These are phyloP conservation scores for Gadopsis marmoratus DNA, from an alignment of 2,797 vertebrate species.

Conservation along the genomic window DNA sequence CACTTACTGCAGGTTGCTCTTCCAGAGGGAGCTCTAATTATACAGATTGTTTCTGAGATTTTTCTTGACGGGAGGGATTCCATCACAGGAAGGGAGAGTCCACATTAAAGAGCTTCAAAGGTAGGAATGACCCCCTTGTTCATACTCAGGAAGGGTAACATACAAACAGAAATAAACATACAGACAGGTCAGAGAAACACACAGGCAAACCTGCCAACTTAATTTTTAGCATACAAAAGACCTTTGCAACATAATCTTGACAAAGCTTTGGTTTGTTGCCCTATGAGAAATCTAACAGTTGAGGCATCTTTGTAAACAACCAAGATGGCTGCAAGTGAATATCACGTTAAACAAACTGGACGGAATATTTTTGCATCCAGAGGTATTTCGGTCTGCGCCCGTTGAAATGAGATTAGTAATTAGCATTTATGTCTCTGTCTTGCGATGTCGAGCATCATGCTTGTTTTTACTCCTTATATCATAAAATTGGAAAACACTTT, in stretches of 20 bases:
- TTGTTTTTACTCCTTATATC: no score
- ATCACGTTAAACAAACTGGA: no score
- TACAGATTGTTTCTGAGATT: conserved; percentile 40
- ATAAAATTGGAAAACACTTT: no score
- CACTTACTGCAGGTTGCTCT: conserved; percentile 26
- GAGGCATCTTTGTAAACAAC: no score
- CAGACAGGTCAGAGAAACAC: conserved; percentile 37
- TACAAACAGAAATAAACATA: conserved; percentile 13
- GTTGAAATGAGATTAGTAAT: no score
- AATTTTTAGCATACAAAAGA: conserved; percentile 35
- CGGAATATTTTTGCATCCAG: no score
- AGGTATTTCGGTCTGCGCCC: no score
- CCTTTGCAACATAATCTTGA: conserved; percentile 47
- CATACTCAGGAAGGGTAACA: conserved; percentile 35
- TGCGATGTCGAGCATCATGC: no score
- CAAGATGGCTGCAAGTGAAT: no score
- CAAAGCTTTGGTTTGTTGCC: conserved; percentile 32
- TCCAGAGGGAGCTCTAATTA: conserved; percentile 51
- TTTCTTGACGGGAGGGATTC: conserved; percentile 61
- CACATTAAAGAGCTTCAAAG: conserved; percentile 31
- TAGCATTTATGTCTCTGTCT: no score
- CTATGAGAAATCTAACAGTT: conserved; percentile 23
- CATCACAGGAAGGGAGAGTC: conserved; percentile 73
- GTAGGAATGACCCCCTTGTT: conserved; percentile 52
- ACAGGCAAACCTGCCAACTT: conserved; percentile 23